Evolutionary conservation across 2,797 vertebrate genomes (phyloP), one percentile per base, ranked within the genome.

Genomic region (Rachycentron canadum): DNA sequence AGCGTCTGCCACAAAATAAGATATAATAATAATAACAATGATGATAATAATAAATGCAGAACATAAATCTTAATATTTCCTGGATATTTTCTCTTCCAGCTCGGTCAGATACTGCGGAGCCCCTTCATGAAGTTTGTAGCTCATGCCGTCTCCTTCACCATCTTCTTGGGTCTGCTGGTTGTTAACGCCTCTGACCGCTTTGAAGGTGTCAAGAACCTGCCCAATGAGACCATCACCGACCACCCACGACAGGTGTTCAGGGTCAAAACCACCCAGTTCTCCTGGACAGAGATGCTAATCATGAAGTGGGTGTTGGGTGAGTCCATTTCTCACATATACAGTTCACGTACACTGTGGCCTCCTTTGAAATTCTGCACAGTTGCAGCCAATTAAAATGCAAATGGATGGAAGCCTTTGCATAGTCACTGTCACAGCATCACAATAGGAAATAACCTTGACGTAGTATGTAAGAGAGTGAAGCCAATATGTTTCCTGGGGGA

Each of bases 71-170:
- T 28, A 3, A 71, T 38, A n/a, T 59, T 55, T 57, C 23, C 14
- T 73, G 1, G 34, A 62, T 55, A 12, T 53, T 57, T n/a, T 60
- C 11, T 0, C 1, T 85, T 88, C 76, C 91, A 99, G 98, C 67
- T 99, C 78, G 98, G 98, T 84, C 96, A 96, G 84, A 97, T 97
- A 78, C 94, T 99, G 28, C 94, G 97, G 69, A 99, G 98, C 62
- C 98, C 98, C 56, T 99, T 99, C 88, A 99, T 99, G 98, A 99
- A 99, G 93, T 99, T 99, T 79, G 97, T 99, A 76, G 98, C 98
- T 50, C 98, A 99, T 1, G 98, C 98, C 0, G 97, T 98, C 76
- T 99, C 98, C 76, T 99, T 99, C 91, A 98, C 97, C 66, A 97
- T 98, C 92, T 99, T 99, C 89, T 91, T 99, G 77, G 96, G 96